Evolutionary conservation across 2,113 vertebrate species (phyloP), one percentile per base, ranked within the genome.

Genomic region (Leptobrachium ailaonicum): DNA sequence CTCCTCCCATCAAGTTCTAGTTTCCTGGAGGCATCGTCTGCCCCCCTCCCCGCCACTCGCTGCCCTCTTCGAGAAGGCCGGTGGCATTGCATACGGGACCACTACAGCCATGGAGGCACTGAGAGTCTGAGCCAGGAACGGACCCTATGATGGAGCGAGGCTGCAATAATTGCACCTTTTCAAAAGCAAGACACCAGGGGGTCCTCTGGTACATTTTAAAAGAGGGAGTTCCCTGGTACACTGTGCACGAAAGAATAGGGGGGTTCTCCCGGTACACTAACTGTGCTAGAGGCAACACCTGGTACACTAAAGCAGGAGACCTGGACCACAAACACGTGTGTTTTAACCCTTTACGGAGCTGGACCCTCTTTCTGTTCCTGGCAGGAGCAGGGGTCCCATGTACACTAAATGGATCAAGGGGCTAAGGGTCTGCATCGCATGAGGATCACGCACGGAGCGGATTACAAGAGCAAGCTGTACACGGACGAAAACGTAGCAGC

Each of bases 151-250:
- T 10, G 44, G 43, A 66, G 45, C 42, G 6, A 13, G 58, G 14
- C 41, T n/a, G 20, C 58, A 76, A 32, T 20, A 20, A 44, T 0
- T 0, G 5, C 54, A 75, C 58, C 42, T 45, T 13, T 72, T 20
- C 45, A 50, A 50, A 50, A 50, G 8, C 47, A 72, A 72, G 4
- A 64, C 56, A 60, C 9, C 10, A 43, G 71, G 63, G 20, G 66
- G 40, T 64, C 44, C 67, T 44, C 13, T 79, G 77, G 77, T 79
- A 73, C 77, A 79, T 54, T 66, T 42, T 9, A 43, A 43, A 71
- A 67, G 41, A 54, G 60, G 13, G 77, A 10, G 42, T 13, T 56
- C 70, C 69, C 77, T 79, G 77, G 71, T 80, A 80, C 77, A 80
- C 70, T 80, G 77, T 79, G 14, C 56, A 79, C 63, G 68, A 62